These are phyloP conservation scores for Pelusios castaneus DNA, from an alignment of 2,113 vertebrate species.

Conservation along the genomic window DNA sequence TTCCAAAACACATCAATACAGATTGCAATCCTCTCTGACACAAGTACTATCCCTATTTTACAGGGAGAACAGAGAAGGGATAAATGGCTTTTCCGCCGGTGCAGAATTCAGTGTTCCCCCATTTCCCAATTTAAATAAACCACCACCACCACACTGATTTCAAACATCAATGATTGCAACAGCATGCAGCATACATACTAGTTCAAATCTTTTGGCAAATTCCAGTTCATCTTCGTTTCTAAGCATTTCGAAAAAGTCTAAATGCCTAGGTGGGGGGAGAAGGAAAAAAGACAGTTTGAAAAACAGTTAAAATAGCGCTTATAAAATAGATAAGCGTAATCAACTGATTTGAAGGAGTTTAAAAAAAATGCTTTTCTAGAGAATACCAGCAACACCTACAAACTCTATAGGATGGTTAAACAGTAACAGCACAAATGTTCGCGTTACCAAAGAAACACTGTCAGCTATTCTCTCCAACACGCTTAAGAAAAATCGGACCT, in stretches of 20 bases:
- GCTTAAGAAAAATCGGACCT: neutral
- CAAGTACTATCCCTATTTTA: neutral
- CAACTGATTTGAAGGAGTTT: neutral
- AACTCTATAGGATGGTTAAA: neutral
- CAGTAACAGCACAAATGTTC: neutral
- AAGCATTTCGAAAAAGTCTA: conserved; percentile 99
- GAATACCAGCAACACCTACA: neutral
- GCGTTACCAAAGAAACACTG: neutral
- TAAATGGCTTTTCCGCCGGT: neutral
- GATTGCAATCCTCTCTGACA: neutral
- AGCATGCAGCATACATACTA: conserved; percentile 73
- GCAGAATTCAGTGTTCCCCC: neutral
- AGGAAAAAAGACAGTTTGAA: neutral
- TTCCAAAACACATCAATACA: neutral
- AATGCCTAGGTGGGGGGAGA: conserved; percentile 81
- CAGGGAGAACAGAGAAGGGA: no score
- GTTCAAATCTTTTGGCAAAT: conserved; percentile 95
- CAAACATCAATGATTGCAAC: neutral
- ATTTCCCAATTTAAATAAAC: neutral
- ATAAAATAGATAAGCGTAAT: neutral
- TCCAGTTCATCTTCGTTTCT: conserved; percentile 97
- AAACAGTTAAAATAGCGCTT: neutral
- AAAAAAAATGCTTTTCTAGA: neutral
- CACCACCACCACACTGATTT: accelerated
- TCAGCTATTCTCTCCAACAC: neutral